These are phyloP conservation scores for Stichopus chloronotus DNA, from an alignment of 35 echinoderm and acorn worm species.

Conservation along the genomic window DNA sequence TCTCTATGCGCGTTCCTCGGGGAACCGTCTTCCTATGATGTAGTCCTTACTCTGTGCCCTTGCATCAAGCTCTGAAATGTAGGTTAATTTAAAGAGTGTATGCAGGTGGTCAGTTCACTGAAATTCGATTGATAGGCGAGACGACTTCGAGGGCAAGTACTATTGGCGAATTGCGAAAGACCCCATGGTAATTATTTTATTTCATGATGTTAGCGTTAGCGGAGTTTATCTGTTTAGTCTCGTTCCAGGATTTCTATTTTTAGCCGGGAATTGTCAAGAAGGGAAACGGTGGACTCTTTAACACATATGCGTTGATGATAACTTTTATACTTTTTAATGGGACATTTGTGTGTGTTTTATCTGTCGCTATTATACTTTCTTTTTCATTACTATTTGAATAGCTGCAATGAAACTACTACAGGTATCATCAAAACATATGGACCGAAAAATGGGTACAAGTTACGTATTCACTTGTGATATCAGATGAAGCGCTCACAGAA, in stretches of 20 bases:
- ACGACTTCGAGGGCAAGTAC: background rate
- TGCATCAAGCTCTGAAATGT: background rate
- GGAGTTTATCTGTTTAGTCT: background rate
- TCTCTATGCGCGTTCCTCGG: conserved; percentile 30
- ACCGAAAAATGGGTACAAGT: too few relatives aligned
- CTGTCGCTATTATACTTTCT: too few relatives aligned
- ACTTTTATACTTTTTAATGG: too few relatives aligned
- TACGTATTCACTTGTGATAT: too few relatives aligned
- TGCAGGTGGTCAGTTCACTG: conserved; percentile 4
- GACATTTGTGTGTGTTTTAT: too few relatives aligned
- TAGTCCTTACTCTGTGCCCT: conserved; percentile 6
- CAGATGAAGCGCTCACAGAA: too few relatives aligned
- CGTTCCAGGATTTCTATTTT: background rate
- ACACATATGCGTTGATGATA: background rate
- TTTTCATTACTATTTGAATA: too few relatives aligned
- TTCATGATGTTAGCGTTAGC: background rate
- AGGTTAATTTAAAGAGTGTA: conserved; percentile 51
- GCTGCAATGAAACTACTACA: too few relatives aligned
- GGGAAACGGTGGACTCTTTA: too few relatives aligned
- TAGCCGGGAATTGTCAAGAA: background rate
- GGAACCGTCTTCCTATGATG: background rate
- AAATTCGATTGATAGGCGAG: conserved; percentile 1
- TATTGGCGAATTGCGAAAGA: background rate
- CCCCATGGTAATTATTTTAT: background rate
- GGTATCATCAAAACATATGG: too few relatives aligned